Base-by-base conservation (phyloP, 2,797 vertebrate genomes). In the Pipistrellus nathusii region DNA sequence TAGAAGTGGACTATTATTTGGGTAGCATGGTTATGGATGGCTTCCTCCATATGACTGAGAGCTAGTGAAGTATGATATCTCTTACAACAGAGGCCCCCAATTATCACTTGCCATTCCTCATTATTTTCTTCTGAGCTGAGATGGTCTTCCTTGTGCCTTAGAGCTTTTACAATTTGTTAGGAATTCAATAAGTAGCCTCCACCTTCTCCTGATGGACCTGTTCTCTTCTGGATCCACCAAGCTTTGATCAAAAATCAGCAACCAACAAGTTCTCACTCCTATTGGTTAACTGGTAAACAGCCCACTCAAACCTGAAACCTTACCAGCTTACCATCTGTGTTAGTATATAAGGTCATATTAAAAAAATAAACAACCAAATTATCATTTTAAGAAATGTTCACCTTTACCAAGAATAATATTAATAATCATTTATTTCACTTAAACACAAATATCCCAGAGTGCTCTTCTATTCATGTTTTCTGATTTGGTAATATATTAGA, bases 401-500 rank as follows among this genome's bases (percentile, higher is more conserved):
- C 51, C 14, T 88, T 14, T 57, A 30, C 66, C 92, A 86, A 96
- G 93, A 46, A 94, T 97, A 96, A 72, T 41, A 1, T 85, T 13
- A 0, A 1, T 10, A 23, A 77, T 69, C 53, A 7, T 53, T 91
- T 78, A 78, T 93, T 95, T 96, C 57, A 94, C 94, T 96, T 95
- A 89, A 72, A 96, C 27, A 71, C 51, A 77, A 80, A 81, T 25
- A n/a, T 44, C 27, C 87, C 72, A 23, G 17, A 8, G 1, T 44
- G 9, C 73, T n/a, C 77, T 94, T 90, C 86, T 27, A 51, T 76
- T 93, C 32, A 35, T 85, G 51, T 73, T 94, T 57, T 94, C 78
- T 94, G 94, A 93, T 88, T 64, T 94, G 0, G 8, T 72, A 92
- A 3, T 72, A 75, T 3, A 84, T 30, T 72, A 41, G 32, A 38